phyloP scores from a whole-genome alignment of 2,113 vertebrate species.

The Chamaea fasciata region DNA sequence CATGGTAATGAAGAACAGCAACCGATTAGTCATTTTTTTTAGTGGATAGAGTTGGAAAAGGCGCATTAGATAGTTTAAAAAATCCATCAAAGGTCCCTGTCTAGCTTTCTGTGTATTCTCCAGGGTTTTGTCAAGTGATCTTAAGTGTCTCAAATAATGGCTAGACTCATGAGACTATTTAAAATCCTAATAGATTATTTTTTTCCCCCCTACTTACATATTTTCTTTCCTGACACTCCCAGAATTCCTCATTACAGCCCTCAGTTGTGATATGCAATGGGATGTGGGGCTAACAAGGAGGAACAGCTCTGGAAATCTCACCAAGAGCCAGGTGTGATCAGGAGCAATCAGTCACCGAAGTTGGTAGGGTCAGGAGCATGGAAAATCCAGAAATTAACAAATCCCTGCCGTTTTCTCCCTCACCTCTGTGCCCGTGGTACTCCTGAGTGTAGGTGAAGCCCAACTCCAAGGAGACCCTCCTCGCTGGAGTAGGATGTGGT shows the following conservation, averaged over 20 bases:
- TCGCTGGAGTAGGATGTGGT: rapidly evolving
- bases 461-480: background rate
- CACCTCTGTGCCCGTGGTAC: rapidly evolving
- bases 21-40: constrained; percentile 39
- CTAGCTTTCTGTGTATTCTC: constrained; percentile 33
- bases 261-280: background rate
- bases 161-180: constrained; percentile 21
- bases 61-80: constrained; percentile 22
- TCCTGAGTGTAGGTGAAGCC: rapidly evolving
- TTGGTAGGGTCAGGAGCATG: too few species aligned
- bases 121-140: constrained; percentile 32
- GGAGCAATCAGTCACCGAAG: rapidly evolving
- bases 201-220: background rate
- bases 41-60: constrained; percentile 50
- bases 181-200: constrained; percentile 7
- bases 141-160: constrained; percentile 50
- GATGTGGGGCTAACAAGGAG: background rate
- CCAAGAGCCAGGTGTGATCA: rapidly evolving
- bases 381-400: background rate
- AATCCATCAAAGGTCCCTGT: constrained; percentile 36
- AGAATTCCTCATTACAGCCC: background rate
- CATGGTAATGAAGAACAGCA: constrained; percentile 6
- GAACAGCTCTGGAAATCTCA: background rate
- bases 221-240: background rate
- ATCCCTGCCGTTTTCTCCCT: background rate